A percentile compares a stretch with the other conserved stretches of the same genome.
Evolutionary conservation across 2,797 vertebrate genomes (phyloP).

Genomic region (Eurystomus glaucurus): DNA sequence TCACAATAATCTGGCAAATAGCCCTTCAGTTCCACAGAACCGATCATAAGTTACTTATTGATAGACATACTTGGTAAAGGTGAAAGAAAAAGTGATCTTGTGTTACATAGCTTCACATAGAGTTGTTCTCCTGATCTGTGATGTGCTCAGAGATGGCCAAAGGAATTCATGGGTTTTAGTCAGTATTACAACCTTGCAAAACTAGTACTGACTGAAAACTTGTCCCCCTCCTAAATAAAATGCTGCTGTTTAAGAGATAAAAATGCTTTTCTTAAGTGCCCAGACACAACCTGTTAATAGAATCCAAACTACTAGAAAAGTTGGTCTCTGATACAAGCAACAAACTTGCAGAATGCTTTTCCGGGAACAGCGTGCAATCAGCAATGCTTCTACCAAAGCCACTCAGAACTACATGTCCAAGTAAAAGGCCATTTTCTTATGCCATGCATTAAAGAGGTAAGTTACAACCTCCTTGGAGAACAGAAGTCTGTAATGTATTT

Average conservation of each 20-base stretch:
- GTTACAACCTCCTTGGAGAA: background rate
- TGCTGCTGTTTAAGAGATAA: background rate
- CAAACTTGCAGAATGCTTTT: background rate
- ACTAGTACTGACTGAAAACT: background rate
- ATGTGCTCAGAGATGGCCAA: background rate
- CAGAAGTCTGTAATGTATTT: background rate
- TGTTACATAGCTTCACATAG: background rate
- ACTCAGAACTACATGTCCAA: background rate
- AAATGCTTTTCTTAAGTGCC: background rate
- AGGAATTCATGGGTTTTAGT: background rate
- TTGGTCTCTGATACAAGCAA: background rate
- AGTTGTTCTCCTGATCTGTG: background rate
- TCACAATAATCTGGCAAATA: background rate
- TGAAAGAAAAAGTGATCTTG: background rate
- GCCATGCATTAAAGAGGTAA: background rate
- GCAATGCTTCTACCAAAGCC: background rate
- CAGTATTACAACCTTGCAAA: background rate
- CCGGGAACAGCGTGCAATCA: accelerated
- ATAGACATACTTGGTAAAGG: background rate
- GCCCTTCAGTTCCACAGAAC: background rate
- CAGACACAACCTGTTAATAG: background rate
- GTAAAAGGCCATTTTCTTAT: background rate
- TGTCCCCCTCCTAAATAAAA: background rate
- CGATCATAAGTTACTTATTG: constrained; percentile 43
- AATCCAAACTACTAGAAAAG: background rate